phyloP scores from a whole-genome alignment of 2,888 invertebrate genomes.

The Apantesis nais region DNA sequence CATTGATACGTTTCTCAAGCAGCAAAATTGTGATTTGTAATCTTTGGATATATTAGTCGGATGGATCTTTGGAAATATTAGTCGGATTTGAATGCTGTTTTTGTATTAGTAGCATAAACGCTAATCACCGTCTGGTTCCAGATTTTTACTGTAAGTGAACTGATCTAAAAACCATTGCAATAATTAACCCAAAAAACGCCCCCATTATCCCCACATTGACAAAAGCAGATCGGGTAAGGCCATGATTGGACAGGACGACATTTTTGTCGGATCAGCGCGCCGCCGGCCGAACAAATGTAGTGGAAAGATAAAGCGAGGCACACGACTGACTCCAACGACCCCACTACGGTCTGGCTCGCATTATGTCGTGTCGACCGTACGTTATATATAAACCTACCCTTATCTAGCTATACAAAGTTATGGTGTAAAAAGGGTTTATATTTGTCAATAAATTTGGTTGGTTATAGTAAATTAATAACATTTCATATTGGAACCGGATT shows the following conservation, averaged over 20 bases:
- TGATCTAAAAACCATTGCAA: constrained; percentile 9
- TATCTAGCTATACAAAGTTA: constrained; percentile 45
- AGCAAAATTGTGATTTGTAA: too few relatives aligned
- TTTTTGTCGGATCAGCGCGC: constrained; percentile 54
- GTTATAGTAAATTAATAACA: constrained; percentile 24
- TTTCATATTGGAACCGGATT: constrained; percentile 17
- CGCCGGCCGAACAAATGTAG: constrained; percentile 47
- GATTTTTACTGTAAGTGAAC: background rate
- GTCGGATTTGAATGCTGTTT: too few relatives aligned
- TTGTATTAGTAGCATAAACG: background rate
- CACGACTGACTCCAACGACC: constrained; percentile 46
- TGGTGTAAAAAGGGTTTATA: constrained; percentile 34
- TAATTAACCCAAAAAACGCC: constrained; percentile 41
- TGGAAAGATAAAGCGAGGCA: constrained; percentile 53
- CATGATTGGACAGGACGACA: constrained; percentile 45
- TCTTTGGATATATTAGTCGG: too few relatives aligned
- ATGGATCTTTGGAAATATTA: too few relatives aligned
- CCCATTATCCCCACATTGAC: constrained; percentile 33
- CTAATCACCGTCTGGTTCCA: background rate
- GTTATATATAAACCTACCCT: constrained; percentile 39
- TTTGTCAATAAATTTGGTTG: constrained; percentile 24
- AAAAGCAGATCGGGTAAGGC: constrained; percentile 41
- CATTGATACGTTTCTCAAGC: too few relatives aligned
- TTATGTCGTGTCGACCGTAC: constrained; percentile 43
- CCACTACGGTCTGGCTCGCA: constrained; percentile 41